Base-by-base conservation (phyloP, 2,113 vertebrate genomes). In the Megatriorchis doriae region DNA sequence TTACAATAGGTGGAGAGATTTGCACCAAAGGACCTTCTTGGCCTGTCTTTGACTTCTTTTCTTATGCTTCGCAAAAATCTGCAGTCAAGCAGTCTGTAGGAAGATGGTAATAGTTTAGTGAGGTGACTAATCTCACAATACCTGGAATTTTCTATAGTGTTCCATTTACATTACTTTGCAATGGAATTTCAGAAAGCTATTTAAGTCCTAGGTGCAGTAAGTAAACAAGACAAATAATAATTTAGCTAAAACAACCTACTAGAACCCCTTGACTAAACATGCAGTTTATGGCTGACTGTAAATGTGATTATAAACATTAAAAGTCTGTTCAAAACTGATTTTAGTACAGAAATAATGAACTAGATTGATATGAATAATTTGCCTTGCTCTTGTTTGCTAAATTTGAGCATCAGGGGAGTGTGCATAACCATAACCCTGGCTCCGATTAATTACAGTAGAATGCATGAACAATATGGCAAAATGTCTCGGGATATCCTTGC, bases 361-460 rank as follows among this genome's bases (percentile, higher is more conserved):
- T 47, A 9, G 18, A 26, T 85, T 31, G 38, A 32, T 48, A 18
- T 6, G 23, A 80, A 38, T 17, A 27, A 21, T 20, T 75, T 36
- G 6, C 25, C 52, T 42, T 75, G 80, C 38, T 90, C 61, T 61
- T 13, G 40, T 61, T 68, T 55, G 74, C 75, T 59, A 16, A 52
- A 38, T n/a, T 17, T 23, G 13, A 85, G 43, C 21, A 3, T 6
- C 1, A 2, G 32, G 62, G 67, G 40, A 53, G 71, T 20, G 59
- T 26, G 56, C 34, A 38, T 14, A 75, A 59, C 36, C 43, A 7
- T 52, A 58, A 50, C 58, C 91, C 94, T 84, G 36, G 19, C 90
- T 96, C 94, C 97, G 96, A 97, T 97, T 98, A 98, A 98, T 98
- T 98, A 95, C 92, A 88, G 86, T 74, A 95, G 74, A 68, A 96